Evolutionary conservation across 2,797 vertebrate species (phyloP).

Genomic region (Falco berigora): DNA sequence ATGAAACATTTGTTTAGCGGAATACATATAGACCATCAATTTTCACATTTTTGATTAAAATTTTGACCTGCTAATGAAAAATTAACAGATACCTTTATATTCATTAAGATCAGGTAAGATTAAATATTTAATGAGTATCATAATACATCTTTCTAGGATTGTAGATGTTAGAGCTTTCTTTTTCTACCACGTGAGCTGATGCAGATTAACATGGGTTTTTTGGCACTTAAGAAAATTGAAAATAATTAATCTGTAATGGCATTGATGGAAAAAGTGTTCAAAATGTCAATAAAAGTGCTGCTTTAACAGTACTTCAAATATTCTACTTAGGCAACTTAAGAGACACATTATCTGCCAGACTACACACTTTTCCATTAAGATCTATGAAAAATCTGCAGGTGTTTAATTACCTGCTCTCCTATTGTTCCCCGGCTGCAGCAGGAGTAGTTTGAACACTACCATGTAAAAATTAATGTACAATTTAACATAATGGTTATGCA

Average conservation of each 20-base stretch:
- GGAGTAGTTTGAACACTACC: constrained; percentile 19
- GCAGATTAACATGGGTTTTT: neutral
- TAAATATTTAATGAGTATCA: constrained; percentile 23
- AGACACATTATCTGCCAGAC: constrained; percentile 62
- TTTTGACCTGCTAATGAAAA: constrained; percentile 7
- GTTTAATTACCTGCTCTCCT: constrained; percentile 54
- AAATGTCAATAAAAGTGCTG: constrained; percentile 60
- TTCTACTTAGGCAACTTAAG: constrained; percentile 48
- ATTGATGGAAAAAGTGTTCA: constrained; percentile 62
- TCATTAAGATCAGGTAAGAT: neutral
- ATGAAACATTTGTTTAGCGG: neutral
- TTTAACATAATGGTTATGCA: constrained; percentile 23
- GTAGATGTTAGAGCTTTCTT: constrained; percentile 6
- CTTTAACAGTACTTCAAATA: constrained; percentile 54
- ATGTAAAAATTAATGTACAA: neutral
- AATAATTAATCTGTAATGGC: constrained; percentile 66
- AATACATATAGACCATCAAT: neutral
- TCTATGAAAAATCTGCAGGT: constrained; percentile 57
- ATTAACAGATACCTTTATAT: neutral
- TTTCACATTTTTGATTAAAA: constrained; percentile 12
- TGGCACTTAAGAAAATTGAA: constrained; percentile 60
- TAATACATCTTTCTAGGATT: neutral
- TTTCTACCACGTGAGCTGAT: neutral
- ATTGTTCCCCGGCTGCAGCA: constrained; percentile 43
- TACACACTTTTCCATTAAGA: constrained; percentile 62